phyloP scores from a whole-genome alignment of 92 coral and sea anemone genomes.

The Isaurus tuberculatus region DNA sequence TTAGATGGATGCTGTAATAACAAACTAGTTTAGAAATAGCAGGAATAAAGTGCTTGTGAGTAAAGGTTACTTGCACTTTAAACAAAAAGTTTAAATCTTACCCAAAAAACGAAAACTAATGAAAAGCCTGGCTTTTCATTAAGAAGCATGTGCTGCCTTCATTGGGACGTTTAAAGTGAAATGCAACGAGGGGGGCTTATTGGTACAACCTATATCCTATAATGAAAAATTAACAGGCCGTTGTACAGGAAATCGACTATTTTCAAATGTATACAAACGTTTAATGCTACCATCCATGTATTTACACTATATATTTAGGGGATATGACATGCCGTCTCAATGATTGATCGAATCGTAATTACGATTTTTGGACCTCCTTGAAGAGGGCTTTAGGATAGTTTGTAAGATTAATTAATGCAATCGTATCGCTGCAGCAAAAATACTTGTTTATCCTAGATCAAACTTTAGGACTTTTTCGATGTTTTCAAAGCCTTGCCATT shows the following conservation, averaged over 20 bases:
- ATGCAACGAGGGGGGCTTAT: constrained; percentile 42
- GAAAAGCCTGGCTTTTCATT: neutral
- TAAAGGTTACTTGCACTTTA: neutral
- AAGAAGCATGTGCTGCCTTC: constrained; percentile 26
- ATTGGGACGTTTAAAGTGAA: neutral
- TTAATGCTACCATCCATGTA: constrained; percentile 62
- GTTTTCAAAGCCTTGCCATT: constrained; percentile 12
- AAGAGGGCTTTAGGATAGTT: constrained; percentile 61
- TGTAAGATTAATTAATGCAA: constrained; percentile 69
- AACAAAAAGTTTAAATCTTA: constrained; percentile 2
- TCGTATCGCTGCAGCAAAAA: constrained; percentile 38
- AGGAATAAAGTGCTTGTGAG: neutral
- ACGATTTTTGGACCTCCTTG: constrained; percentile 86
- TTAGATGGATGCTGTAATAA: neutral
- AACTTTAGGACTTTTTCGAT: neutral
- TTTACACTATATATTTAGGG: constrained; percentile 75
- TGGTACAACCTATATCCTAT: constrained; percentile 27
- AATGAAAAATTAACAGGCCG: constrained; percentile 4
- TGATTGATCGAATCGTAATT: constrained; percentile 85
- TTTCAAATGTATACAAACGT: constrained; percentile 71
- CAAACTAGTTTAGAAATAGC: neutral
- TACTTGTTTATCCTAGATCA: constrained; percentile 48
- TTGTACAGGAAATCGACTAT: constrained; percentile 45
- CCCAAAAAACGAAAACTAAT: neutral
- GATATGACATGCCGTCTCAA: constrained; percentile 64